phyloP scores from a whole-genome alignment of 1,140 invertebrate genomes.

The Zaprionus africanus region DNA sequence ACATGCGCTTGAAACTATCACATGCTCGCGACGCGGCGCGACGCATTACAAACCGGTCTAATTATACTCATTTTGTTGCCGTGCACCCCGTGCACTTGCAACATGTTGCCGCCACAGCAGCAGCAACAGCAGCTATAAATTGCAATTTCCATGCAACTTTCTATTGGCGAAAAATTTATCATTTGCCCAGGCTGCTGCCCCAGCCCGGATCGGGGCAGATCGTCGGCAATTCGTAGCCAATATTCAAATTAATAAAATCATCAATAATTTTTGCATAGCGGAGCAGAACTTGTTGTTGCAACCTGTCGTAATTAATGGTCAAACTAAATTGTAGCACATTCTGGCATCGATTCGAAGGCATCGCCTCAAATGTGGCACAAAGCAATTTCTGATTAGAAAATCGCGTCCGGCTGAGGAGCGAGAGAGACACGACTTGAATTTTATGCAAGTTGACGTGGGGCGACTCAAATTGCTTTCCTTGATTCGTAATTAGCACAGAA shows the following conservation, averaged over 20 bases:
- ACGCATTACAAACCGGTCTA: constrained; percentile 81
- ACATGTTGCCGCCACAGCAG: constrained; percentile 58
- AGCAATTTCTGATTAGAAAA: constrained; percentile 80
- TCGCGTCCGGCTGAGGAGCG: constrained; percentile 36
- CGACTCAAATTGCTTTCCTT: constrained; percentile 68
- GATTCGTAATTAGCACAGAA: constrained; percentile 80
- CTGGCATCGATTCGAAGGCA: constrained; percentile 69
- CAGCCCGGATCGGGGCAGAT: constrained; percentile 1
- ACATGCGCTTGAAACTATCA: constrained; percentile 12
- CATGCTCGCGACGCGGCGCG: constrained; percentile 35
- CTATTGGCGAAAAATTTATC: constrained; percentile 76
- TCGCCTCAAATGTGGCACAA: constrained; percentile 77
- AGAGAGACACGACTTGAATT: constrained; percentile 49
- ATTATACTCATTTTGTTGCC: constrained; percentile 79
- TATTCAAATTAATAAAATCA: constrained; percentile 83
- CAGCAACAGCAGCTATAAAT: constrained; percentile 66
- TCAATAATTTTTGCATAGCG: constrained; percentile 73
- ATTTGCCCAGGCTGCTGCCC: constrained; percentile 41
- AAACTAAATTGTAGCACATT: constrained; percentile 81
- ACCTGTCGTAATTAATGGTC: constrained; percentile 78
- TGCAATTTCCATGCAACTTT: constrained; percentile 82
- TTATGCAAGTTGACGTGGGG: constrained; percentile 43
- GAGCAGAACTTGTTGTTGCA: constrained; percentile 67
- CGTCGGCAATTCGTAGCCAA: constrained; percentile 70
- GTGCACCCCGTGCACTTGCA: constrained; percentile 47